Conservation (phyloP, 2,113 vertebrate species). For the Rana temporaria region DNA sequence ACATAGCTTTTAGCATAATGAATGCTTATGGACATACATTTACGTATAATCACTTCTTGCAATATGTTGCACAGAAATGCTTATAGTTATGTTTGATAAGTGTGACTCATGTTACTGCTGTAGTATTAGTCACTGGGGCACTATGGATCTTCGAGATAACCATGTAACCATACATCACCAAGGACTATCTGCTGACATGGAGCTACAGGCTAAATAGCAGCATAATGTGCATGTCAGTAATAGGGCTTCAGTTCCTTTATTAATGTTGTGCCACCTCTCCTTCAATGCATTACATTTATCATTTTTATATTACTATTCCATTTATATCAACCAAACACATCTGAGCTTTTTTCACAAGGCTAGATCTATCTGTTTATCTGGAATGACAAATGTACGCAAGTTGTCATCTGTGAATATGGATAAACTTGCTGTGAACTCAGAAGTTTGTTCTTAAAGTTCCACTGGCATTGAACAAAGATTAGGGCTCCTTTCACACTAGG, state of each 20-base stretch:
- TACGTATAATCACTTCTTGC: background rate
- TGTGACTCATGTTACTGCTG: constrained; percentile 17
- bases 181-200: constrained; percentile 41
- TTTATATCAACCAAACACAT: constrained; percentile 8
- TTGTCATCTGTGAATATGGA: too few relatives aligned
- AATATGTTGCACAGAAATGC: constrained; percentile 2
- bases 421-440: too few relatives aligned
- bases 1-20: constrained; percentile 3
- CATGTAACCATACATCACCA: constrained; percentile 32
- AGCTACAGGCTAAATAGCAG: constrained; percentile 36
- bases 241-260: constrained; percentile 7
- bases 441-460: too few relatives aligned
- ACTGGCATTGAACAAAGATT: too few relatives aligned
- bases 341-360: background rate
- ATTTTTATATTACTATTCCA: constrained; percentile 18
- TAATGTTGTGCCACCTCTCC: constrained; percentile 5
- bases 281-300: constrained; percentile 33
- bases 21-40: constrained; percentile 29
- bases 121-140: constrained; percentile 44
- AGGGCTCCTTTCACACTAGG: too few relatives aligned
- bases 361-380: background rate
- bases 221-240: constrained; percentile 29
- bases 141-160: constrained; percentile 35
- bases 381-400: background rate
- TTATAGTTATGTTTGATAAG: constrained; percentile 34